Evolutionary conservation across 2,113 vertebrate genomes (phyloP).

Genomic region (Poecilia latipinna): DNA sequence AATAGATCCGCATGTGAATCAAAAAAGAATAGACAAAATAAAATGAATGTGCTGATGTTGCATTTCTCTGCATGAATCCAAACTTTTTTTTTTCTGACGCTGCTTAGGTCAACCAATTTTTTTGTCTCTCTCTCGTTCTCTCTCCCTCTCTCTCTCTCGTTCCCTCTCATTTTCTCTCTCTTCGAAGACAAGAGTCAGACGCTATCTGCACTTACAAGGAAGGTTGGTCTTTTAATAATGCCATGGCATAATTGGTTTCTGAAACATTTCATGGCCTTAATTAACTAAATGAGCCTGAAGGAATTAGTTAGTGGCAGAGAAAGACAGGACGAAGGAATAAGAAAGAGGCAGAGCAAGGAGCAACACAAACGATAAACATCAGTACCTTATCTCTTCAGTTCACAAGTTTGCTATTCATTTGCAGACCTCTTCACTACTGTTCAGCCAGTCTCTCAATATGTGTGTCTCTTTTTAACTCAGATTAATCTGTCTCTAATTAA

Average conservation of each 20-base stretch:
- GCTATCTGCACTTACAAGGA: slow-evolving; percentile 68
- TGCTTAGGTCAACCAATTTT: slow-evolving; percentile 56
- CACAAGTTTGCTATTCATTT: slow-evolving; percentile 59
- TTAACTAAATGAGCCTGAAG: slow-evolving; percentile 77
- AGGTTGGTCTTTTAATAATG: slow-evolving; percentile 76
- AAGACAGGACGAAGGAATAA: slow-evolving; percentile 21
- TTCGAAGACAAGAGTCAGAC: slow-evolving; percentile 54
- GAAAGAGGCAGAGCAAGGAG: slow-evolving; percentile 22
- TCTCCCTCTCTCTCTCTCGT: background rate
- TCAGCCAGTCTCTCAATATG: slow-evolving; percentile 46
- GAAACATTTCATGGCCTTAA: slow-evolving; percentile 78
- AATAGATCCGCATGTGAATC: slow-evolving; percentile 27
- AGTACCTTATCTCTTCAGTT: slow-evolving; percentile 68
- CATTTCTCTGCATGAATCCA: slow-evolving; percentile 51
- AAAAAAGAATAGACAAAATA: slow-evolving; percentile 40
- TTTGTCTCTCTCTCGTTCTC: background rate
- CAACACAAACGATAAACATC: slow-evolving; percentile 59
- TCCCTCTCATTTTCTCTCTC: slow-evolving; percentile 12
- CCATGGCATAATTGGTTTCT: slow-evolving; percentile 79
- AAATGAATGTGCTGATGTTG: slow-evolving; percentile 62
- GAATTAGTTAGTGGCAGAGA: slow-evolving; percentile 51
- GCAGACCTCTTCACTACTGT: slow-evolving; percentile 28
- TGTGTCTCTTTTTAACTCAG: slow-evolving; percentile 53
- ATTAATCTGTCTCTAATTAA: slow-evolving; percentile 58
- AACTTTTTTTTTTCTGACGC: slow-evolving; percentile 36